phyloP scores from a whole-genome alignment of 2,888 invertebrate genomes.

The Pherbina coryleti region DNA sequence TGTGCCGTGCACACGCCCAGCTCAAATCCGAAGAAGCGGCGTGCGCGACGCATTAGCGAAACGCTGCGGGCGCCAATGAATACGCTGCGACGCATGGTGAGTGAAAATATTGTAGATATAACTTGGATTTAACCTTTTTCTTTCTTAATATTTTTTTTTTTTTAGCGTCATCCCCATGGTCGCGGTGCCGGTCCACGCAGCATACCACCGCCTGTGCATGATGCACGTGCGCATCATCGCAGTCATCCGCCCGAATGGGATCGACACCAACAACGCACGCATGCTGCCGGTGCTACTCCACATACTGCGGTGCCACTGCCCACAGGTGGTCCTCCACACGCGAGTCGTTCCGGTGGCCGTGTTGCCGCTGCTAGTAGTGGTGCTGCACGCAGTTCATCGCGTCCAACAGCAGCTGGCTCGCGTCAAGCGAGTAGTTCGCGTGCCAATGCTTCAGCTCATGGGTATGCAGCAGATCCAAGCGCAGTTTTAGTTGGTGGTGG shows the following conservation, averaged over 20 bases:
- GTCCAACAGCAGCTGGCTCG: conserved; percentile 71
- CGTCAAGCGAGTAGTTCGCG: conserved; percentile 54
- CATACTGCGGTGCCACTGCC: conserved; percentile 64
- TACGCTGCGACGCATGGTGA: conserved; percentile 88
- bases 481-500: conserved; percentile 58
- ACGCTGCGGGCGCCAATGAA: conserved; percentile 92
- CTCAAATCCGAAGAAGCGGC: conserved; percentile 97
- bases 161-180: conserved; percentile 69
- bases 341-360: conserved; percentile 74
- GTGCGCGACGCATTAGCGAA: conserved; percentile 93
- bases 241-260: conserved; percentile 67
- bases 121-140: too few species aligned
- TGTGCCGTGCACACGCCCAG: conserved; percentile 99
- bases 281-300: conserved; percentile 53
- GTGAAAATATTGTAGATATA: conserved; percentile 37
- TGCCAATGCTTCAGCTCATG: conserved; percentile 52
- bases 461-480: conserved; percentile 60
- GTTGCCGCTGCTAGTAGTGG: conserved; percentile 42
- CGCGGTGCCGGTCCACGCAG: conserved; percentile 68
- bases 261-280: conserved; percentile 58
- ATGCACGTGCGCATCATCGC: conserved; percentile 59
- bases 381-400: conserved; percentile 61
- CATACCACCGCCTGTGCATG: conserved; percentile 72
- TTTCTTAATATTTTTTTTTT: not conserved
- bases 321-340: conserved; percentile 59